Base-by-base conservation (phyloP, 37 sponge, comb jelly and placozoan species). In the Oopsacas minuta region DNA sequence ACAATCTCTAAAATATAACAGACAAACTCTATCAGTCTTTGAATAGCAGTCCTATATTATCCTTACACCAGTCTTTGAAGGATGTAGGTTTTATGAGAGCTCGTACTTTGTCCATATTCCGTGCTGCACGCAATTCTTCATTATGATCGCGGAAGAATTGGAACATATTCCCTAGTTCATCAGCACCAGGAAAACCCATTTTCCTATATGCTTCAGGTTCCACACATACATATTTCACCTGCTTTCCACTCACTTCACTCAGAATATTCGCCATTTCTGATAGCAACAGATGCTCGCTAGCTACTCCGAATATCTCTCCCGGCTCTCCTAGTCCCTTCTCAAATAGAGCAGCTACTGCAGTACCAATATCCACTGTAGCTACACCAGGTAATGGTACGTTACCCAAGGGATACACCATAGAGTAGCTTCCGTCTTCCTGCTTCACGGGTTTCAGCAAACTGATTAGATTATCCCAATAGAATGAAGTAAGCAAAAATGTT, bases 381-480 rank as follows among this genome's bases (percentile, higher is more conserved):
- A 93, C 39, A 30, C 85, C 86, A 83, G 90, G 82, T 88, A 93
- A 83, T n/a, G 85, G 86, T 12, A 85, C 88, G 0, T 93, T 28
- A 1, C 83, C 75, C 89, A 90, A 86, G 3, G 87, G 86, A 1
- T 85, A 39, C 17, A 88, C 85, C 49, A 83, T 36, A 1, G 81
- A 10, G 39, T 83, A 84, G 0, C 85, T 90, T 0, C 91, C 91
- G 84, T 93, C 91, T 0, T 85, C 88, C 37, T 86, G 52, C 39
- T 87, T 88, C 37, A 87, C 84, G 0, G 49, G 39, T n/a, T 28
- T 36, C 0, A 86, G 35, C 30, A 82, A 39, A 0, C 0, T 17
- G n/a, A 83, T 36, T 36, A 92, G 89, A 75, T 90, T 90, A 0
- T 93, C 91, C 87, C 82, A 90, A 81, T 89, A 93, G 82, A 82